phyloP scores from a whole-genome alignment of 2,888 invertebrate genomes.

The Schrankia costaestrigalis region DNA sequence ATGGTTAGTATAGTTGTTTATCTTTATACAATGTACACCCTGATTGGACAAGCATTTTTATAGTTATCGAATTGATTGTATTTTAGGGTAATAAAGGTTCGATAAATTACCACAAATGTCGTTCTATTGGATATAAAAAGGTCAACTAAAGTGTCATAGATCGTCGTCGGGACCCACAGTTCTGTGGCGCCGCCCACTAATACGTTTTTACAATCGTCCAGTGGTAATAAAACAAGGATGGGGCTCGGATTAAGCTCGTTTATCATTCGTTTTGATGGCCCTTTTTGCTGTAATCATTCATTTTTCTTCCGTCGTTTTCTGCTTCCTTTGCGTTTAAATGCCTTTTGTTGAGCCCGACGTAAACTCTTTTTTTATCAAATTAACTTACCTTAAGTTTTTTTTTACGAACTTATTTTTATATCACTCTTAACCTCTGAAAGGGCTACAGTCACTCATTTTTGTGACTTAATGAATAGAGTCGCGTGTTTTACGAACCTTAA shows the following conservation, averaged over 20 bases:
- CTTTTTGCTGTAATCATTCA: conserved; percentile 80
- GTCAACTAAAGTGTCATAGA: conserved; percentile 67
- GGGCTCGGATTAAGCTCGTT: conserved; percentile 77
- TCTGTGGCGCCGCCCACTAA: conserved; percentile 58
- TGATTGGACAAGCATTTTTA: conserved; percentile 22
- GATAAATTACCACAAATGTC: conserved; percentile 61
- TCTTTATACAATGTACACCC: conserved; percentile 1
- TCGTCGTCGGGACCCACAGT: conserved; percentile 38
- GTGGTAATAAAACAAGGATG: conserved; percentile 78
- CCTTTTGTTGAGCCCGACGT: conserved; percentile 60
- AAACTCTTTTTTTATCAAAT: conserved; percentile 64
- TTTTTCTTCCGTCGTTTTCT: conserved; percentile 78
- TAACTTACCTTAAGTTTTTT: conserved; percentile 50
- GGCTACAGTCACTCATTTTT: conserved; percentile 32
- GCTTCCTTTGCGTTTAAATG: conserved; percentile 74
- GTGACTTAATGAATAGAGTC: conserved; percentile 40
- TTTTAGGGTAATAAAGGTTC: conserved; percentile 50
- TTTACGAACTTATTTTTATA: conserved; percentile 17
- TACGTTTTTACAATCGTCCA: conserved; percentile 79
- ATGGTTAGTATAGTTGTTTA: no score
- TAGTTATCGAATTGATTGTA: conserved; percentile 40
- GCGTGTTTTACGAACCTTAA: conserved; percentile 50
- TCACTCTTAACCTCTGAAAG: conserved; percentile 13
- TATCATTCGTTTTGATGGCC: conserved; percentile 80
- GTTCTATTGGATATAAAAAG: conserved; percentile 64